Base-by-base conservation (phyloP, 2,113 vertebrate genomes). In the Neotragus pygmaeus region DNA sequence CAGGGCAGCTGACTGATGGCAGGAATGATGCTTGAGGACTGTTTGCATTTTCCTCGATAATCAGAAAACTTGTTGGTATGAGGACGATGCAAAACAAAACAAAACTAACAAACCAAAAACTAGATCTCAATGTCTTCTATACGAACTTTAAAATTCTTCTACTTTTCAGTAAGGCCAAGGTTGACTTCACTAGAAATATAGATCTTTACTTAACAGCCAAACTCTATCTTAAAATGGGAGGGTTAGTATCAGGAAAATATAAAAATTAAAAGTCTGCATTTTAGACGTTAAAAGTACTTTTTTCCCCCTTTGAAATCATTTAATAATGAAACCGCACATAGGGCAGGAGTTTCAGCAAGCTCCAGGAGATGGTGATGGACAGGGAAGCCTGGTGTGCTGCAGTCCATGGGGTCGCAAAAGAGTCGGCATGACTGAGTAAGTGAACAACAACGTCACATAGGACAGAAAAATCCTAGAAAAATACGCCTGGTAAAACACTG, bases 391-490 rank as follows among this genome's bases (percentile, higher is more conserved):
- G 10, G n/a, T 2, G 19, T 23, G n/a, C 66, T 0, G 10, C 19
- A 6, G 9, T 3, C n/a, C 66, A 6, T 6, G 36, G n/a, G 66
- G 66, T 39, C 10, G 5, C 5, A 23, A 21, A 66, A 73, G 66
- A 12, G n/a, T 70, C 19, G 5, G 5, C 66, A 13, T 1, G 66
- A 13, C 19, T 1, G 17, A 70, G 64, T 6, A 70, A 12, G n/a
- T 23, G n/a, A 39, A 23, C 66, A 6, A 4, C 16, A 10, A 6
- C 0, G 11, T 39, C n/a, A 73, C 5, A 21, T 0, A 43, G 27
- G n/a, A 25, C 43, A 90, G 73, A 81, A 49, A 57, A 28, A 77
- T 13, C 80, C 7, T 30, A 77, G 43, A 30, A 55, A 90, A 83
- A 16, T 47, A 58, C 1, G 5, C 13, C 51, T 39, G 39, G 28